These are phyloP conservation scores for Trichonephila clavipes DNA, from an alignment of 1,140 invertebrate genomes.

Conservation along the genomic window DNA sequence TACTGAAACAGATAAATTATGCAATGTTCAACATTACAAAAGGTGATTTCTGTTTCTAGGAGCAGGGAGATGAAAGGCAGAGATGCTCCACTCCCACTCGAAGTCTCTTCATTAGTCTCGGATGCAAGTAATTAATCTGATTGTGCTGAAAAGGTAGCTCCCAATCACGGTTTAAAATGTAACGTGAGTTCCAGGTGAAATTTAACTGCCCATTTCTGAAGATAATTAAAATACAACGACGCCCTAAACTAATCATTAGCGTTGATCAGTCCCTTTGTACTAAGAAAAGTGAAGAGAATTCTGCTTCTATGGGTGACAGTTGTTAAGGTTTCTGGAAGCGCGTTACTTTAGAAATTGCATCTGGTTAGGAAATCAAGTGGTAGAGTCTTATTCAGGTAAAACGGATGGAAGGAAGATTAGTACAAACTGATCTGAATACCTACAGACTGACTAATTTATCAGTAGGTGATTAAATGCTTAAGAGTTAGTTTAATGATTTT, in stretches of 20 bases:
- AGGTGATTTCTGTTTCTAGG: not conserved
- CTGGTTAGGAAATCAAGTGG: conserved; percentile 23
- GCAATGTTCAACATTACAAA: conserved; percentile 9
- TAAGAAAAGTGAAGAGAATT: conserved; percentile 39
- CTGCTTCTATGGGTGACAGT: not conserved
- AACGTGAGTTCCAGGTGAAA: conserved; percentile 42
- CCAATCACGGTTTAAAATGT: conserved; percentile 14
- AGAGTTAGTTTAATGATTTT: conserved; percentile 43
- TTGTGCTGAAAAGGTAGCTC: not conserved
- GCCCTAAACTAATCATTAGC: conserved; percentile 38
- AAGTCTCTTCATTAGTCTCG: conserved; percentile 11
- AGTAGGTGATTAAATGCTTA: conserved; percentile 3
- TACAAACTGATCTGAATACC: conserved; percentile 18
- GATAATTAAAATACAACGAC: conserved; percentile 50
- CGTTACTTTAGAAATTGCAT: conserved; percentile 46
- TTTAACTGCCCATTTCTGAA: conserved; percentile 42
- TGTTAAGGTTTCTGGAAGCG: conserved; percentile 23
- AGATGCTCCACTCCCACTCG: not conserved
- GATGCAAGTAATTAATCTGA: conserved; percentile 36
- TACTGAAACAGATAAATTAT: not conserved
- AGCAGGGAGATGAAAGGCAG: not conserved
- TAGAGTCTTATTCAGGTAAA: conserved; percentile 27
- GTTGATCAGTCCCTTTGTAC: not conserved
- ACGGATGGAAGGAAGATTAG: conserved; percentile 5
- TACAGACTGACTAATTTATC: conserved; percentile 42